Evolutionary conservation across 2,888 invertebrate genomes (phyloP), one percentile per base, ranked within the genome.

Genomic region (Nemoura dubitans): DNA sequence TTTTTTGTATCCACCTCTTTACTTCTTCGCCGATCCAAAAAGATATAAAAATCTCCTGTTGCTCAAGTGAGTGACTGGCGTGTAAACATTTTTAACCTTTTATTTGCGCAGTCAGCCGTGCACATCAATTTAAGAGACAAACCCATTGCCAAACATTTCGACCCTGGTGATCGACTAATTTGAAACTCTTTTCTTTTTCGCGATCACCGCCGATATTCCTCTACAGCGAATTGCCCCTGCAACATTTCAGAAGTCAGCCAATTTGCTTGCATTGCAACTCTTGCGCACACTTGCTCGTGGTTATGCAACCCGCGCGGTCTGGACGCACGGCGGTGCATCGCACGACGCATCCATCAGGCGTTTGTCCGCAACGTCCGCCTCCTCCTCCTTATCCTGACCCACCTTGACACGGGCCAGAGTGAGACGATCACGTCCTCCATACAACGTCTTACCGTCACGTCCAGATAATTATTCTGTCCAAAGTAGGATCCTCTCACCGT

Each of bases 401-500:
- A 36, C 36, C 36, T 36, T 36, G 36, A 36, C 36, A 36, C 36
- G 5, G 3, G 3, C 36, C 3, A 36, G 10, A 36, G 36, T 36
- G 36, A 36, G 36, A 36, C 36, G 36, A 10, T 10, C 36, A 36
- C 36, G 36, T 36, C n/a, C n/a, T n/a, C n/a, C 77, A 25, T 77
- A 77, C 25, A 6, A 27, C 25, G 28, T 80, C 80, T 7, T 27
- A 27, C 27, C 25, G 80, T 27, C 26, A 27, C 25, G 80, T n/a
- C 80, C 28, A 27, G 80, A 26, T 80, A 80, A 80, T 80, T 80
- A 80, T 80, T 28, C 80, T 36, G 36, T 36, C 36, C 36, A 36
- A 36, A 36, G 36, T 36, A 10, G 36, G 36, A 36, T 36, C 36
- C 36, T 36, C 36, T 36, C 36, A 36, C 3, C 36, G 36, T 36